Evolutionary conservation across 2,113 vertebrate species (phyloP).

Genomic region (Paedocypris sp.): DNA sequence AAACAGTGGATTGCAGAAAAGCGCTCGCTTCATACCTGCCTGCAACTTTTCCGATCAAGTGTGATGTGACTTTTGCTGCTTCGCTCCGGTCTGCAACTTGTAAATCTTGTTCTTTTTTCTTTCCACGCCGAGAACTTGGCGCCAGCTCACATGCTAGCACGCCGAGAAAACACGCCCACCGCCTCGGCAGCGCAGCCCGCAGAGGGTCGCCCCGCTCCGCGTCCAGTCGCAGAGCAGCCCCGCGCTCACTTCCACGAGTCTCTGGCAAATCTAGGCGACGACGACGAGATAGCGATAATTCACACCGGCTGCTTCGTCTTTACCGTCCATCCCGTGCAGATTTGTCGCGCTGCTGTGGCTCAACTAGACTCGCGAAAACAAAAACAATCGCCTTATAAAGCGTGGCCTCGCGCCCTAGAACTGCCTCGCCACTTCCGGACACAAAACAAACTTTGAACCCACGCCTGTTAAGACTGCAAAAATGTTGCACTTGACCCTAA

Average conservation of each 20-base stretch:
- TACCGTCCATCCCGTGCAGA: background rate
- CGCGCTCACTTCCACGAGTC: background rate
- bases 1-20: background rate
- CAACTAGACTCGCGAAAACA: background rate
- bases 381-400: background rate
- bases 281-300: slow-evolving; percentile 6
- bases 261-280: background rate
- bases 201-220: slow-evolving; percentile 11
- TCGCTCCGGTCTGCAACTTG: slow-evolving; percentile 20
- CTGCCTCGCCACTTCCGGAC: background rate
- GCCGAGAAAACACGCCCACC: slow-evolving; percentile 29
- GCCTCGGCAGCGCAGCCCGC: slow-evolving; percentile 16
- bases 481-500: slow-evolving; percentile 46
- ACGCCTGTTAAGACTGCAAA: slow-evolving; percentile 16
- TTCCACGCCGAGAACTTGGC: slow-evolving; percentile 30
- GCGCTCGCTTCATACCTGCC: slow-evolving; percentile 50
- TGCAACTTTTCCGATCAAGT: slow-evolving; percentile 60
- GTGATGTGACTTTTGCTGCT: slow-evolving; percentile 11
- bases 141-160: slow-evolving; percentile 33
- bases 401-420: background rate
- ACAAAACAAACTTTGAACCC: slow-evolving; percentile 31
- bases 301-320: background rate
- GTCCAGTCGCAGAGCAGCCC: background rate
- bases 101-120: background rate
- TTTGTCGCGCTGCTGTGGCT: background rate